These are phyloP conservation scores for Callipepla californica DNA, from an alignment of 2,113 vertebrate genomes.

Conservation along the genomic window DNA sequence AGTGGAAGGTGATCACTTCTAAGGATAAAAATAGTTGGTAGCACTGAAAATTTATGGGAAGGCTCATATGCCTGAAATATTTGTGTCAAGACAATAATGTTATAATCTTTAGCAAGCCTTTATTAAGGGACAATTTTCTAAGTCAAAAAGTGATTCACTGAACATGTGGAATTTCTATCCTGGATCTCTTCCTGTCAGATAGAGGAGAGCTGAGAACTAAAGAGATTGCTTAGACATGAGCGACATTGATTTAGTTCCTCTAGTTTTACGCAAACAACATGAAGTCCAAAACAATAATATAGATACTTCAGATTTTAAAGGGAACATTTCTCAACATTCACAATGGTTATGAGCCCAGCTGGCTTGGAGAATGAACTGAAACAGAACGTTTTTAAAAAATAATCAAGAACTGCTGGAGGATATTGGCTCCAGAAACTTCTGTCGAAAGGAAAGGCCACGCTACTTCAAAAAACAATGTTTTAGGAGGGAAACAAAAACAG, in stretches of 20 bases:
- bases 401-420: not conserved
- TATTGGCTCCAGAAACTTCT: not conserved
- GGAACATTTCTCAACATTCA: slow-evolving; percentile 10
- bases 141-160: not conserved
- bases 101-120: not conserved
- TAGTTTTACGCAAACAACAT: not conserved
- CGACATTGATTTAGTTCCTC: not conserved
- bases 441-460: not conserved
- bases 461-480: not conserved
- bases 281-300: not conserved
- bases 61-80: not conserved
- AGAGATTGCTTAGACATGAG: slow-evolving; percentile 2
- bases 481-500: not conserved
- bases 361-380: slow-evolving; percentile 2
- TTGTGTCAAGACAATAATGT: not conserved
- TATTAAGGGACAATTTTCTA: not conserved
- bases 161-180: not conserved
- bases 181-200: not conserved
- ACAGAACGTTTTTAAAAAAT: slow-evolving; percentile 20
- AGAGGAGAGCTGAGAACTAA: not conserved
- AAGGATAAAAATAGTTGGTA: not conserved
- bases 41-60: not conserved
- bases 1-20: not conserved
- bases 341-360: not conserved
- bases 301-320: slow-evolving; percentile 6